phyloP scores from a whole-genome alignment of 2,888 invertebrate genomes.

The Opisthograptis luteolata region DNA sequence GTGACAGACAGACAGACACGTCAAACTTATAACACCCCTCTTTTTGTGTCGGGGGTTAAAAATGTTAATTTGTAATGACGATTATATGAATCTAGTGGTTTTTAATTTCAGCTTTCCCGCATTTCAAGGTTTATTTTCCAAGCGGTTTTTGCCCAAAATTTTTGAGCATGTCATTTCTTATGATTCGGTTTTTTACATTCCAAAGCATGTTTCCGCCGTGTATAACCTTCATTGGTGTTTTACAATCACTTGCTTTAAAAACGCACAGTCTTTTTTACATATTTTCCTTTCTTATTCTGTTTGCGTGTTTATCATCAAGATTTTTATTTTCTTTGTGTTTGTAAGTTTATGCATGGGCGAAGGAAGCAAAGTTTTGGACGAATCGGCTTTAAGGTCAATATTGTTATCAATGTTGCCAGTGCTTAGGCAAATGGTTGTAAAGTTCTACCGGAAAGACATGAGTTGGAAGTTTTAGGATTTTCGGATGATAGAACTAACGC shows the following conservation, averaged over 20 bases:
- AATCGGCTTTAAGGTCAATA: conserved; percentile 22
- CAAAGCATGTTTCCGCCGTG: conserved; percentile 75
- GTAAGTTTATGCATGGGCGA: conserved; percentile 54
- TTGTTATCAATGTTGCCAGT: conserved; percentile 6
- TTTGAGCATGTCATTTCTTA: conserved; percentile 56
- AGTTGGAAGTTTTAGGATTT: conserved; percentile 12
- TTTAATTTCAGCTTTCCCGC: conserved; percentile 59
- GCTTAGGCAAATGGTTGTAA: conserved; percentile 35
- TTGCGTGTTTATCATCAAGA: conserved; percentile 50
- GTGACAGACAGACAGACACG: too few relatives aligned
- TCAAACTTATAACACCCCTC: too few relatives aligned
- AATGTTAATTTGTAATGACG: conserved; percentile 32
- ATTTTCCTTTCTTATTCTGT: conserved; percentile 40
- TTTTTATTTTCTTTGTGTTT: conserved; percentile 51
- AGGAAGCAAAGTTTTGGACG: conserved; percentile 38
- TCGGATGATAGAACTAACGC: not conserved
- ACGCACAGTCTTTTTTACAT: conserved; percentile 43
- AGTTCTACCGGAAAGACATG: conserved; percentile 21
- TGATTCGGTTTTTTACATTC: conserved; percentile 40
- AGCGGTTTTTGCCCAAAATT: conserved; percentile 33
- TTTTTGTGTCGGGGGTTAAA: too few relatives aligned
- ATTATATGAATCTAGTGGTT: conserved; percentile 53
- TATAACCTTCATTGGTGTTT: conserved; percentile 49
- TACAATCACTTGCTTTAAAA: conserved; percentile 66
- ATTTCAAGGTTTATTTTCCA: conserved; percentile 38